These are phyloP conservation scores for Nanorana parkeri DNA, from an alignment of 2,113 vertebrate species.

Conservation along the genomic window DNA sequence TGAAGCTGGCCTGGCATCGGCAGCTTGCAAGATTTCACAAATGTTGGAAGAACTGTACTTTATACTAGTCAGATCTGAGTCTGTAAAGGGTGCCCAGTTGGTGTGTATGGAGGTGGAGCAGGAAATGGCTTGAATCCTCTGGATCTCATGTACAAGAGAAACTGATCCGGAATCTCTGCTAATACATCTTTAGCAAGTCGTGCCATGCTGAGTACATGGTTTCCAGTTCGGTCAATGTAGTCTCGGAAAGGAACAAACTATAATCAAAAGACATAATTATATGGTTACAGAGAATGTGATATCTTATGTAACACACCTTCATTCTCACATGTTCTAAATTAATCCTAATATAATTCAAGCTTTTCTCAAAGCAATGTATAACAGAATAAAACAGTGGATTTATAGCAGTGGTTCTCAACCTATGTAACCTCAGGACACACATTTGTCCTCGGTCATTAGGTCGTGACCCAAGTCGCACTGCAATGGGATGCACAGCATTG, in stretches of 20 bases:
- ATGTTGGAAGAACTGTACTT: slow-evolving; percentile 46
- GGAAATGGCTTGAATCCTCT: slow-evolving; percentile 94
- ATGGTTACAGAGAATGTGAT: too few species aligned
- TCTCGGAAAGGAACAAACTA: slow-evolving; percentile 97
- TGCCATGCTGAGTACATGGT: slow-evolving; percentile 95
- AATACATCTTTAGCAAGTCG: slow-evolving; percentile 95
- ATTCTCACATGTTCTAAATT: too few species aligned
- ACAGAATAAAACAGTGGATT: too few species aligned
- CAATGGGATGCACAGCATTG: too few species aligned
- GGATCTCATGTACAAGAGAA: slow-evolving; percentile 96
- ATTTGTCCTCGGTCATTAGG: too few species aligned
- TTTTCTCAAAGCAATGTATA: too few species aligned
- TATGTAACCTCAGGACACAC: too few species aligned
- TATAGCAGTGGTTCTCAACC: too few species aligned
- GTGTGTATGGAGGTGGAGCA: slow-evolving; percentile 92
- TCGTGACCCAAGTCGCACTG: too few species aligned
- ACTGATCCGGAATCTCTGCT: slow-evolving; percentile 96
- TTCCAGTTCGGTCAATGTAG: slow-evolving; percentile 94
- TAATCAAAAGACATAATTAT: not conserved
- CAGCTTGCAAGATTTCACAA: slow-evolving; percentile 62
- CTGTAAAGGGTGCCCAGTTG: slow-evolving; percentile 81
- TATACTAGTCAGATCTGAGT: slow-evolving; percentile 86
- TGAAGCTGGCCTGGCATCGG: slow-evolving; percentile 53
- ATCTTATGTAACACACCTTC: too few species aligned
- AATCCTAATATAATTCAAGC: too few species aligned